phyloP scores from a whole-genome alignment of 1,140 invertebrate species.

The Sycophaga agraensis region DNA sequence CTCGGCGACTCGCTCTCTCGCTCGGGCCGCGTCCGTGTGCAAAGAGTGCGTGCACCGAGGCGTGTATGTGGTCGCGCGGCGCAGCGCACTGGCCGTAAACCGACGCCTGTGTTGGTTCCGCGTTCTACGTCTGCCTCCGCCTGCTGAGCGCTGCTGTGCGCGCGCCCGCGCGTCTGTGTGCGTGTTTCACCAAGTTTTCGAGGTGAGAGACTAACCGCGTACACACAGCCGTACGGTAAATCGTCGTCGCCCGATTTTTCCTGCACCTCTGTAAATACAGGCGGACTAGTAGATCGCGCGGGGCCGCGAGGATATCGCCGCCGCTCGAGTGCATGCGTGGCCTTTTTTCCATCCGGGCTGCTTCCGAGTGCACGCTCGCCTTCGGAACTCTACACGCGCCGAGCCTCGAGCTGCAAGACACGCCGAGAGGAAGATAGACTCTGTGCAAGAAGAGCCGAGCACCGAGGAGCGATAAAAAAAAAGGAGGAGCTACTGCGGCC shows the following conservation, averaged over 20 bases:
- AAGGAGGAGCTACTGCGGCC: no score
- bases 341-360: no score
- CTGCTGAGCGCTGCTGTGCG: no score
- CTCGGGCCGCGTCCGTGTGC: neutral
- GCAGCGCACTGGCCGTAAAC: neutral
- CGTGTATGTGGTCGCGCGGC: neutral
- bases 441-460: no score
- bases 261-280: slow-evolving; percentile 6
- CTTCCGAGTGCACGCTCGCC: no score
- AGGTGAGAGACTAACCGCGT: neutral
- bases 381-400: no score
- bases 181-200: neutral
- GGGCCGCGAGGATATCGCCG: neutral
- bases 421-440: no score
- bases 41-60: neutral
- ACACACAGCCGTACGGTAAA: neutral
- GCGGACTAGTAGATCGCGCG: no score
- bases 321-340: neutral
- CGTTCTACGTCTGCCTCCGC: no score
- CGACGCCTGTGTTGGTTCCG: no score
- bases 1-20: neutral
- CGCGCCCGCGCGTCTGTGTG: neutral
- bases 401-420: no score
- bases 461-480: no score
- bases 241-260: neutral